Evolutionary conservation across 1,140 invertebrate genomes (phyloP).

Genomic region (Hirudo medicinalis): DNA sequence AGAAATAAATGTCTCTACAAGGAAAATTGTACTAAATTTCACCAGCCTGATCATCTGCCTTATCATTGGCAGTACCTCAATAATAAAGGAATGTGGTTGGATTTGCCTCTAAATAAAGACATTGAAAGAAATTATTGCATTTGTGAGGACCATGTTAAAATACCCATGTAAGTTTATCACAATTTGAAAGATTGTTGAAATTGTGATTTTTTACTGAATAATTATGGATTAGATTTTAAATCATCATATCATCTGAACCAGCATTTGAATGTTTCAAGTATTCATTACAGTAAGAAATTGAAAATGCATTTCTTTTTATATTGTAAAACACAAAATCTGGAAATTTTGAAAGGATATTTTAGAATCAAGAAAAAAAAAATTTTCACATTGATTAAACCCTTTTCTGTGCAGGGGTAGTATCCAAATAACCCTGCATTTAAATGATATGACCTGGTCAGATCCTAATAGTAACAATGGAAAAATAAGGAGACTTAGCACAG

Average conservation of each 20-base stretch:
- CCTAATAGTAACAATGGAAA: neutral
- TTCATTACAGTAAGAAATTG: no score
- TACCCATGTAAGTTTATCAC: neutral
- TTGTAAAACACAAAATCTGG: no score
- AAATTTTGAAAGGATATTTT: no score
- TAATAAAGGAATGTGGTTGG: neutral
- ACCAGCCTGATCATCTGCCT: neutral
- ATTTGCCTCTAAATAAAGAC: neutral
- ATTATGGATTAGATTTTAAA: no score
- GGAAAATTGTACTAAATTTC: neutral
- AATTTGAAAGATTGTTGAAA: neutral
- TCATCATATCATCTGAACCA: no score
- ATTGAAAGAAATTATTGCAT: slow-evolving; percentile 5
- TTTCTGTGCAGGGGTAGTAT: no score
- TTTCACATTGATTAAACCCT: no score
- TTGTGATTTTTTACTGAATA: no score
- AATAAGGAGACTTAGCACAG: neutral
- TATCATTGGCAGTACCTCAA: neutral
- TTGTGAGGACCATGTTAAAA: neutral
- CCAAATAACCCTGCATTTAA: no score
- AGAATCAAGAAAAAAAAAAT: no score
- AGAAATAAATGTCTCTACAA: slow-evolving; percentile 1
- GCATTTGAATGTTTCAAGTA: no score
- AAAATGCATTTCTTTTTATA: no score
- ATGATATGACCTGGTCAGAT: neutral